These are phyloP conservation scores for Caenorhabditis auriculariae DNA, from an alignment of 2,888 invertebrate species.

Conservation along the genomic window DNA sequence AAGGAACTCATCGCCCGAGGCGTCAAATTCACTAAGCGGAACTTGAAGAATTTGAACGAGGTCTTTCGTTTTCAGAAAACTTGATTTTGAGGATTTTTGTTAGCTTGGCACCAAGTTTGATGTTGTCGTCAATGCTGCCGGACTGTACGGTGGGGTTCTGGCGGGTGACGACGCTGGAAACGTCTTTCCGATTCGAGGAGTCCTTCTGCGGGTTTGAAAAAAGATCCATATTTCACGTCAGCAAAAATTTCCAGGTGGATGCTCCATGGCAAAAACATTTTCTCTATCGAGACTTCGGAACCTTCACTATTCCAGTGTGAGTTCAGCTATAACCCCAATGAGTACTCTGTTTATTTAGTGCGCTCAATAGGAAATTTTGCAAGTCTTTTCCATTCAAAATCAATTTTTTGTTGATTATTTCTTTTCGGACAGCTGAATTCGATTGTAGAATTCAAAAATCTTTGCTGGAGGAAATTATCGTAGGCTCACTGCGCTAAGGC, in stretches of 20 bases:
- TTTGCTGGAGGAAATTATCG: no score
- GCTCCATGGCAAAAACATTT: constrained; percentile 90
- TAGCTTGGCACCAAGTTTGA: constrained; percentile 60
- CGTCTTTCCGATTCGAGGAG: constrained; percentile 35
- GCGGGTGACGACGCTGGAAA: constrained; percentile 61
- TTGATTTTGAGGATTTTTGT: no score
- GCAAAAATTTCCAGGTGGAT: constrained; percentile 68
- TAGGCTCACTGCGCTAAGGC: no score
- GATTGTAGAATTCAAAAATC: no score
- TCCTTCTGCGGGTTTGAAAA: constrained; percentile 16
- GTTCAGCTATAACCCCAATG: no score
- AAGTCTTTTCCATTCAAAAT: no score
- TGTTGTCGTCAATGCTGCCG: constrained; percentile 67
- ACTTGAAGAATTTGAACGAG: constrained; percentile 27
- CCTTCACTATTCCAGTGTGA: constrained; percentile 47
- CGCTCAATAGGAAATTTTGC: no score
- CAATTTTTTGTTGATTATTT: not conserved
- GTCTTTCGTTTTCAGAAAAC: not conserved
- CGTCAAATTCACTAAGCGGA: constrained; percentile 27
- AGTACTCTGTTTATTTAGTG: no score
- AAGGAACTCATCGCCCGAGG: constrained; percentile 22
- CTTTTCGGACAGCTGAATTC: not conserved
- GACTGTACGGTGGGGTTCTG: constrained; percentile 63
- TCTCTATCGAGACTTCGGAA: constrained; percentile 68
- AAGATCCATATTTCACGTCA: constrained; percentile 1